Conservation (phyloP, 2,113 vertebrate species). For the Heliornis fulica region DNA sequence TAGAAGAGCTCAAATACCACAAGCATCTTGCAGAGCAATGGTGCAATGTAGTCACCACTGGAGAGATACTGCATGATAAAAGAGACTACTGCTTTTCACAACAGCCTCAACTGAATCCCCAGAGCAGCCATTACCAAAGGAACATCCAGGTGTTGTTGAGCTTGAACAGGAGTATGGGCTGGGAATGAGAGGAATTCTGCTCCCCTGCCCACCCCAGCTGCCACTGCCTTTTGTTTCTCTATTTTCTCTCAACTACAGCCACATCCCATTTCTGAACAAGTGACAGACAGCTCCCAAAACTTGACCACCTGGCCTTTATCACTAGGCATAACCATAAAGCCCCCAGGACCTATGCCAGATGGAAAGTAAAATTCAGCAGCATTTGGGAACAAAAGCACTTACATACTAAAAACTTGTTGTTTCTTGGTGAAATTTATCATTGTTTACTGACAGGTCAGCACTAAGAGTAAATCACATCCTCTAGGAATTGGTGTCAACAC, state of each 20-base stretch:
- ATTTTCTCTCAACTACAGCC: conserved; percentile 53
- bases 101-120: not conserved
- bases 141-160: conserved; percentile 73
- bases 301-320: conserved; percentile 85
- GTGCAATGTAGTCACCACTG: not conserved
- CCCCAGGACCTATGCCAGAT: conserved; percentile 78
- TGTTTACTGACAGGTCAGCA: conserved; percentile 56
- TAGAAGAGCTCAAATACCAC: not conserved
- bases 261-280: conserved; percentile 63
- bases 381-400: conserved; percentile 33
- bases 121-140: conserved; percentile 34
- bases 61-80: not conserved
- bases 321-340: conserved; percentile 67
- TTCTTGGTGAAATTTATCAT: not conserved
- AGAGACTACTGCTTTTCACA: not conserved
- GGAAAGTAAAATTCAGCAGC: conserved; percentile 82
- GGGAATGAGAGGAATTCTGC: conserved; percentile 84
- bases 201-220: conserved; percentile 76
- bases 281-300: conserved; percentile 89
- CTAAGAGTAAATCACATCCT: conserved; percentile 5
- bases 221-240: conserved; percentile 71
- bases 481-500: conserved; percentile 38
- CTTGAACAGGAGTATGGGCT: conserved; percentile 78
- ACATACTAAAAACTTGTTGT: not conserved
- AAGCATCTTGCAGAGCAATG: not conserved